Percentiles rank a stretch among this genome's conserved stretches.
phyloP scores from a whole-genome alignment of 1,140 invertebrate genomes.

The Drosophila ambigua region DNA sequence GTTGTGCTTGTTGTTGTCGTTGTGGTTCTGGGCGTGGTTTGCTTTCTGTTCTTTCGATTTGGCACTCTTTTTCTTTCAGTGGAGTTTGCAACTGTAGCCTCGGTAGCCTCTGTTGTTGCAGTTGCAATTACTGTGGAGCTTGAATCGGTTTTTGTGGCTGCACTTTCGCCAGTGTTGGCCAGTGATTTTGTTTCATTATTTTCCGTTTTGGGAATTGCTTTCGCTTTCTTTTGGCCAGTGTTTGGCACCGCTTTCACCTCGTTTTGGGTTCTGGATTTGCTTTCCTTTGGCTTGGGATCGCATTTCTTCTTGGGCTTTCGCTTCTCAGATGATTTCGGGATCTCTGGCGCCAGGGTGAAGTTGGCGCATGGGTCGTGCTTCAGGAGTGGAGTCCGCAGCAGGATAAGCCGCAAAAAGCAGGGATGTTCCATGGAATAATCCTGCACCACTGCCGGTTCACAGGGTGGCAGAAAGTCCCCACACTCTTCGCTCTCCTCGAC shows the following conservation, averaged over 20 bases:
- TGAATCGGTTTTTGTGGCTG: background rate
- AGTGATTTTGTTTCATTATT: too few species aligned
- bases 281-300: background rate
- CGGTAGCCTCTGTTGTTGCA: background rate
- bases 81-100: background rate
- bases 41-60: background rate
- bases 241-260: background rate
- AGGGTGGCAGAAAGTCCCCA: constrained; percentile 22
- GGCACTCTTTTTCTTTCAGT: constrained; percentile 15
- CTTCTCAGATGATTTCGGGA: background rate
- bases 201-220: background rate
- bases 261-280: background rate
- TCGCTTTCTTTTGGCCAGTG: background rate
- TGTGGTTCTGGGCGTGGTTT: constrained; percentile 8
- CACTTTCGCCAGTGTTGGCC: too few species aligned
- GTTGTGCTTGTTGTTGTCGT: constrained; percentile 14
- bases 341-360: constrained; percentile 28
- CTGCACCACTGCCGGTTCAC: background rate
- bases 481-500: constrained; percentile 47
- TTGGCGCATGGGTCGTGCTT: constrained; percentile 60
- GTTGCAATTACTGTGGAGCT: background rate
- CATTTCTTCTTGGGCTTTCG: constrained; percentile 6
- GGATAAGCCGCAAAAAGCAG: constrained; percentile 53
- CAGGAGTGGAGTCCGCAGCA: constrained; percentile 50
- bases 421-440: constrained; percentile 51